phyloP scores from a whole-genome alignment of 2,888 invertebrate genomes.

The Sinelater perroti region DNA sequence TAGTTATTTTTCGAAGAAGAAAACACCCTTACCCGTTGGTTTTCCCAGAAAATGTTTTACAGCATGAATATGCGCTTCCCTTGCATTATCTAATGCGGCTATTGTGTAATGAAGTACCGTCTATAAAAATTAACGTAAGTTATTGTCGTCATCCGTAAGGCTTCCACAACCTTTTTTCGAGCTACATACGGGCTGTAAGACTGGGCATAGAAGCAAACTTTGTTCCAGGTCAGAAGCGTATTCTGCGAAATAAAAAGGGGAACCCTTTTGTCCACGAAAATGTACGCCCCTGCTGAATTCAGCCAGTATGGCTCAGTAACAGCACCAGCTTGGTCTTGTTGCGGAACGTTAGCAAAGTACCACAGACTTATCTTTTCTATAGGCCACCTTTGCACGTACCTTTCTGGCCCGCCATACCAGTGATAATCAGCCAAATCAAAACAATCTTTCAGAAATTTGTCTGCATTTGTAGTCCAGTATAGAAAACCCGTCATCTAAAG shows the following conservation, averaged over 20 bases:
- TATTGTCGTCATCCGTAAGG: too few relatives aligned
- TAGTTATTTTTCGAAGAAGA: too few relatives aligned
- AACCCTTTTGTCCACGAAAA: slow-evolving; percentile 69
- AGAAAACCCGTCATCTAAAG: slow-evolving; percentile 38
- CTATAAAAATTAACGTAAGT: slow-evolving; percentile 21
- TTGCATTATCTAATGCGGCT: slow-evolving; percentile 67
- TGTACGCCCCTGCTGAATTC: slow-evolving; percentile 73
- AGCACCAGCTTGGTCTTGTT: slow-evolving; percentile 65
- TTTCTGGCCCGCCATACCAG: slow-evolving; percentile 77
- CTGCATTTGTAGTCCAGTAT: slow-evolving; percentile 34
- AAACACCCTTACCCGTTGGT: slow-evolving; percentile 15
- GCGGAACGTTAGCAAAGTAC: slow-evolving; percentile 68
- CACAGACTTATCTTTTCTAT: slow-evolving; percentile 65
- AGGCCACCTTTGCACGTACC: slow-evolving; percentile 71
- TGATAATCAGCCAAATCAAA: slow-evolving; percentile 61
- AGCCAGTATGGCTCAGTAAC: slow-evolving; percentile 77
- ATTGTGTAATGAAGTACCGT: slow-evolving; percentile 67
- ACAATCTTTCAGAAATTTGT: slow-evolving; percentile 58
- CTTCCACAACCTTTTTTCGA: slow-evolving; percentile 46
- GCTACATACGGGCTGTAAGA: slow-evolving; percentile 65
- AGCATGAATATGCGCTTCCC: slow-evolving; percentile 71
- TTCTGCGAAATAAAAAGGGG: slow-evolving; percentile 80
- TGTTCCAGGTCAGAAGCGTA: slow-evolving; percentile 59
- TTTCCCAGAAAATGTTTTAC: slow-evolving; percentile 65
- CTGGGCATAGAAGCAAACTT: slow-evolving; percentile 69